Evolutionary conservation across 64 coral and sea anemone genomes (phyloP).

Genomic region (Pocillopora verrucosa): DNA sequence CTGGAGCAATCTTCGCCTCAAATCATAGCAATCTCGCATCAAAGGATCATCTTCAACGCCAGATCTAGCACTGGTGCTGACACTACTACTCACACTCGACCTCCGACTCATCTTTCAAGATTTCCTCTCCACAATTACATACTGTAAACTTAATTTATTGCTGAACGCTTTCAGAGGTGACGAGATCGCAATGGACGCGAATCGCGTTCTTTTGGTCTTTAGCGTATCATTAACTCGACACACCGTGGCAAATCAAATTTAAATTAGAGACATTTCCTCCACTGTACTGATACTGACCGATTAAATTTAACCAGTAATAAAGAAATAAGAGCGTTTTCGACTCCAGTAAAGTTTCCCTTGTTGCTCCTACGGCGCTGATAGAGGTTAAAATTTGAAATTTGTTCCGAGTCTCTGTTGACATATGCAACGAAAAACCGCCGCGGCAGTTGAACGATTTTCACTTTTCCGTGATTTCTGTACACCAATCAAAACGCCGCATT

Average conservation of each 20-base stretch:
- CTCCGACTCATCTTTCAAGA: conserved; percentile 89
- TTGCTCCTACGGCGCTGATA: conserved; percentile 22
- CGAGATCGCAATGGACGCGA: conserved; percentile 20
- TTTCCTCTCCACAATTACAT: conserved; percentile 17
- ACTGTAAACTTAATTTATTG: conserved; percentile 20
- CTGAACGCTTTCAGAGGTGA: not conserved
- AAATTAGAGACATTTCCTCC: not conserved
- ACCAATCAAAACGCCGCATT: conserved; percentile 48
- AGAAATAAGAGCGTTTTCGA: not conserved
- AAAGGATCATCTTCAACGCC: conserved; percentile 91
- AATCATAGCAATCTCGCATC: conserved; percentile 95
- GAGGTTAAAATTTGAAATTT: conserved; percentile 66
- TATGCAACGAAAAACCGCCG: conserved; percentile 94
- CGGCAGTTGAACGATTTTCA: conserved; percentile 87
- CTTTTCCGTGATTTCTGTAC: conserved; percentile 47
- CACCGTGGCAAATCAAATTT: not conserved
- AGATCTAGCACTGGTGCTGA: conserved; percentile 76
- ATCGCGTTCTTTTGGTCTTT: not conserved
- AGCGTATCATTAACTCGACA: not conserved
- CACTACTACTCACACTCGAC: conserved; percentile 93
- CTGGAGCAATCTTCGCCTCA: conserved; percentile 89
- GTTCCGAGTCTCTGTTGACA: conserved; percentile 82
- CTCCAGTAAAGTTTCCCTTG: conserved; percentile 5
- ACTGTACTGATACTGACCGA: not conserved
- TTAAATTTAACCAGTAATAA: not conserved